Evolutionary conservation across 2,797 vertebrate species (phyloP).

Genomic region (Parambassis ranga): DNA sequence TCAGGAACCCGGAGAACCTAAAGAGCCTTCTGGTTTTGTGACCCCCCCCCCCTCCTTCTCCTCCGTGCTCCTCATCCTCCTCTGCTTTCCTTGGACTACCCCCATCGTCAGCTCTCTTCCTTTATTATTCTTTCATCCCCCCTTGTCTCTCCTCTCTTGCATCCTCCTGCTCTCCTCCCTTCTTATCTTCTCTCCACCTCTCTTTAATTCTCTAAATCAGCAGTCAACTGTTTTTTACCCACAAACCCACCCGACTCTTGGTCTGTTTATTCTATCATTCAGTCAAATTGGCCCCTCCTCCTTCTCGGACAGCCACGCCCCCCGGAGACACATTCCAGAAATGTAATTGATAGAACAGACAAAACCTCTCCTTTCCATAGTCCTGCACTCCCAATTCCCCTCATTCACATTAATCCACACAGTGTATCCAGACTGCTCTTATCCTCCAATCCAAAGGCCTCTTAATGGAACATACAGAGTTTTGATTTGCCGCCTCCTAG

Average conservation of each 20-base stretch:
- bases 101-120: constrained; percentile 28
- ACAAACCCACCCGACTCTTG: constrained; percentile 28
- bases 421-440: constrained; percentile 33
- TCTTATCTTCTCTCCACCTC: constrained; percentile 7
- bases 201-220: constrained; percentile 29
- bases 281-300: constrained; percentile 31
- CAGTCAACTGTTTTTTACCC: constrained; percentile 22
- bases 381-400: constrained; percentile 34
- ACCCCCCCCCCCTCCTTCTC: constrained; percentile 27
- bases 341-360: constrained; percentile 74
- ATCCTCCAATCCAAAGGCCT: constrained; percentile 21
- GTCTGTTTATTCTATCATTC: constrained; percentile 71
- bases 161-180: not conserved
- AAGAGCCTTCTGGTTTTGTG: constrained; percentile 65
- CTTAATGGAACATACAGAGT: constrained; percentile 59
- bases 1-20: constrained; percentile 74
- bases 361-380: constrained; percentile 60
- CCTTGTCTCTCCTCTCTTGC: constrained; percentile 8
- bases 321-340: constrained; percentile 64
- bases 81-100: constrained; percentile 36
- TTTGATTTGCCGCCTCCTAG: constrained; percentile 8
- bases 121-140: constrained; percentile 25
- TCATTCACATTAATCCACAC: constrained; percentile 55
- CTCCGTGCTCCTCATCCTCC: not conserved
- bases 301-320: constrained; percentile 42